phyloP scores from a whole-genome alignment of 2,797 vertebrate genomes.

The Xyrichtys novacula region DNA sequence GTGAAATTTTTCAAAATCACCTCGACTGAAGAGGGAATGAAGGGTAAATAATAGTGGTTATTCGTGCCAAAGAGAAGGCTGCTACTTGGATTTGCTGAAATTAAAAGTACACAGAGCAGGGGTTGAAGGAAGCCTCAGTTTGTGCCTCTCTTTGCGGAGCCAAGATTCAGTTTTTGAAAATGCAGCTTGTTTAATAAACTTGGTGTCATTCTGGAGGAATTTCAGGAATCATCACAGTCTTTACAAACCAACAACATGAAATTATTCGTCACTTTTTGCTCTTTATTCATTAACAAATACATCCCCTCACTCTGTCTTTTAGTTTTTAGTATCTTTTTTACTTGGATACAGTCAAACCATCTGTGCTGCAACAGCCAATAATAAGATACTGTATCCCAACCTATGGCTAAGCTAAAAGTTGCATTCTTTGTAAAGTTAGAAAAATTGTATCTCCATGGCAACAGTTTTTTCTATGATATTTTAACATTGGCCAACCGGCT shows the following conservation, averaged over 20 bases:
- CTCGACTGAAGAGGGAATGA: not conserved
- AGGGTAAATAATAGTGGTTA: not conserved
- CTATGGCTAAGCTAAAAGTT: too few species aligned
- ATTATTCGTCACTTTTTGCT: not conserved
- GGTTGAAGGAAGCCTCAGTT: not conserved
- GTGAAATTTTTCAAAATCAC: slow-evolving; percentile 23
- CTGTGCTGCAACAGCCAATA: too few species aligned
- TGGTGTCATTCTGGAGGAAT: not conserved
- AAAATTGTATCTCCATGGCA: too few species aligned
- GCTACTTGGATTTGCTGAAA: not conserved
- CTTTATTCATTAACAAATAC: not conserved
- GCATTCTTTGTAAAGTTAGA: too few species aligned
- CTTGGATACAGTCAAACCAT: too few species aligned
- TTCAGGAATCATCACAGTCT: not conserved
- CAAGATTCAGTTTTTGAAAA: not conserved
- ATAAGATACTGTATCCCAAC: too few species aligned
- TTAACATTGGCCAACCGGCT: too few species aligned
- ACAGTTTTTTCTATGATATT: too few species aligned
- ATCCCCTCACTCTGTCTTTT: too few species aligned
- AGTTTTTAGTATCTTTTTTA: too few species aligned
- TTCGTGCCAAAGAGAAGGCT: slow-evolving; percentile 43
- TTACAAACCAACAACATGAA: not conserved
- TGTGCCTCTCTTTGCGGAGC: not conserved
- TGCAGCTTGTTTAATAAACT: not conserved
- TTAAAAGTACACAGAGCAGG: not conserved